A percentile compares a stretch with the other conserved stretches of the same genome.
Evolutionary conservation across 2,888 invertebrate genomes (phyloP).

Genomic region (Ptychoptera albimana): DNA sequence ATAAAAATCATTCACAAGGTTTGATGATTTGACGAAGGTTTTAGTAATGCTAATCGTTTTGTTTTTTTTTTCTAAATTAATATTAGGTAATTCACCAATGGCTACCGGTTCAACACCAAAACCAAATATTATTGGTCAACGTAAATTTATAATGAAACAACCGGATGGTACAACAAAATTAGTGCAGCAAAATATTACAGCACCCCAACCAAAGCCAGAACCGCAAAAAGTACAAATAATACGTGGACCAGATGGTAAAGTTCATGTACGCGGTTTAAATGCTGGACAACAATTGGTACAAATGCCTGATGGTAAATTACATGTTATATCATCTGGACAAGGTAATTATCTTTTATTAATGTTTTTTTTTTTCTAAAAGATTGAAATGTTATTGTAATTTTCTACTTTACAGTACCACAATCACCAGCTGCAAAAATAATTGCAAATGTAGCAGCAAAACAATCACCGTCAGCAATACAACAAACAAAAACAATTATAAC

Average conservation of each 20-base stretch:
- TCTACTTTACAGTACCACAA: constrained; percentile 8
- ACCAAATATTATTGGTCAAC: constrained; percentile 17
- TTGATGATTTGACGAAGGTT: no score
- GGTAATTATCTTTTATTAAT: constrained; percentile 9
- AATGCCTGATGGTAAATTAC: constrained; percentile 84
- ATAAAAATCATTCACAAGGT: no score
- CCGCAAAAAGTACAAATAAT: constrained; percentile 77
- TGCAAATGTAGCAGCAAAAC: constrained; percentile 3
- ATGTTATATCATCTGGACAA: constrained; percentile 44
- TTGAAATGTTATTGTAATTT: constrained; percentile 10
- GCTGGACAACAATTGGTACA: constrained; percentile 88
- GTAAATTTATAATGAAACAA: constrained; percentile 32
- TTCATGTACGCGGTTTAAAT: constrained; percentile 79
- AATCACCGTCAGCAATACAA: constrained; percentile 1
- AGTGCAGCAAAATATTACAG: constrained; percentile 43
- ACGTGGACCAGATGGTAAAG: constrained; percentile 76
- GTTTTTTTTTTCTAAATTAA: no score
- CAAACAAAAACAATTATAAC: background rate
- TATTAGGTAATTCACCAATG: no score
- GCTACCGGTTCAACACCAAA: constrained; percentile 3
- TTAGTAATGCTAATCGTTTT: no score
- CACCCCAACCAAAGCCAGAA: constrained; percentile 37
- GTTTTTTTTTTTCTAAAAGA: constrained; percentile 1
- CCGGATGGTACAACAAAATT: constrained; percentile 47
- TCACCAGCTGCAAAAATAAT: constrained; percentile 9